A percentile compares a stretch with the other conserved stretches of the same genome.
Evolutionary conservation across 1,140 invertebrate species (phyloP).

Genomic region (Zaprionus capensis): DNA sequence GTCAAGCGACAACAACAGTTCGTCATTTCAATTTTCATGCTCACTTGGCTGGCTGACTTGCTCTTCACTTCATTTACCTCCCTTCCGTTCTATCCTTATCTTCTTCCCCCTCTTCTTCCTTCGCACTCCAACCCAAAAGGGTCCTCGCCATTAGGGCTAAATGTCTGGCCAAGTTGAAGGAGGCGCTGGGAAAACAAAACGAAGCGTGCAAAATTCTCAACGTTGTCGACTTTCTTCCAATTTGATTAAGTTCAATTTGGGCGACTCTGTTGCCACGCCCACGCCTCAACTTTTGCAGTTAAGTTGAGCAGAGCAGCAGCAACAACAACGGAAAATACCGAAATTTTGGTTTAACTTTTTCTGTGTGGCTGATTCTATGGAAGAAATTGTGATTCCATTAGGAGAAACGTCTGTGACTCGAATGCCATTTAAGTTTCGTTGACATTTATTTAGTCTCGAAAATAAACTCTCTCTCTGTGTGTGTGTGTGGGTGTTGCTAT

Average conservation of each 20-base stretch:
- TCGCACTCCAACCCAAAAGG: slow-evolving; percentile 1
- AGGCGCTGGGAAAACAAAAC: slow-evolving; percentile 53
- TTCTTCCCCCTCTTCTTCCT: neutral
- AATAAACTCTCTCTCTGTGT: neutral
- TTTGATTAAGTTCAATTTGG: slow-evolving; percentile 82
- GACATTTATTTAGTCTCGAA: slow-evolving; percentile 40
- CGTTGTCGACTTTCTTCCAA: slow-evolving; percentile 70
- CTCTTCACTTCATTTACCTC: slow-evolving; percentile 2
- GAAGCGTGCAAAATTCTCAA: slow-evolving; percentile 64
- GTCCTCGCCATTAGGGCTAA: slow-evolving; percentile 38
- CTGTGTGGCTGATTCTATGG: slow-evolving; percentile 6
- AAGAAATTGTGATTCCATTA: slow-evolving; percentile 78
- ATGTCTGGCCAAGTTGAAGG: slow-evolving; percentile 40
- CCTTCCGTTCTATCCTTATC: neutral
- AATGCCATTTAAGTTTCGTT: slow-evolving; percentile 76
- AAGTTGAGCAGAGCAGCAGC: slow-evolving; percentile 34
- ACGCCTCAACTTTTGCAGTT: slow-evolving; percentile 72
- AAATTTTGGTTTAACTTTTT: slow-evolving; percentile 45
- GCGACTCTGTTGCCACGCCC: slow-evolving; percentile 60
- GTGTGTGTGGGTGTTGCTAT: neutral
- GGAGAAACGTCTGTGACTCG: slow-evolving; percentile 72
- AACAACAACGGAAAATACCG: slow-evolving; percentile 36
- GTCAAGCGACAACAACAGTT: slow-evolving; percentile 27
- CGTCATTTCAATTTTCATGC: slow-evolving; percentile 48
- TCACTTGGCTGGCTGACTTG: slow-evolving; percentile 32